Conservation (phyloP, 2,797 vertebrate species). For the Chelon labrosus region DNA sequence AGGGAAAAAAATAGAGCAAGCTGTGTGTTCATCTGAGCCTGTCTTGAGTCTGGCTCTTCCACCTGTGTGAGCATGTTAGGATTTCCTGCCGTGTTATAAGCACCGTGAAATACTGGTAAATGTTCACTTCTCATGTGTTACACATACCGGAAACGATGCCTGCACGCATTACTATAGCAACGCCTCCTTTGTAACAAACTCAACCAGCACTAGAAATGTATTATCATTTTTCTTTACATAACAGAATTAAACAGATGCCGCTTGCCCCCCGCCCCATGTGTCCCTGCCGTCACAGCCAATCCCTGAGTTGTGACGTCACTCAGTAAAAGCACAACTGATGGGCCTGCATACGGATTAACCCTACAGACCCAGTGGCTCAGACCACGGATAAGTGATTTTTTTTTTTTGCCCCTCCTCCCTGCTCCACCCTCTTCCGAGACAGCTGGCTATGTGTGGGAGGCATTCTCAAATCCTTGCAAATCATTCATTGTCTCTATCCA, state of each 20-base stretch:
- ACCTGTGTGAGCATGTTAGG: conserved; percentile 4
- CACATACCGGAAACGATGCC: conserved; percentile 25
- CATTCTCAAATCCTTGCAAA: conserved; percentile 80
- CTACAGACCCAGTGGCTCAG: conserved; percentile 82
- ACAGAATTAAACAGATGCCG: conserved; percentile 81
- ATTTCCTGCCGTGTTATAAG: conserved; percentile 23
- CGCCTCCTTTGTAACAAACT: conserved; percentile 58
- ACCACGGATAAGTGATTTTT: conserved; percentile 83
- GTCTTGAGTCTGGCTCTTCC: conserved; percentile 4
- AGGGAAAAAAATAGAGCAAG: conserved; percentile 2
- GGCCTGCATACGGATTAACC: conserved; percentile 84
- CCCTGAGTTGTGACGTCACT: conserved; percentile 78
- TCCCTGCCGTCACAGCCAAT: conserved; percentile 74
- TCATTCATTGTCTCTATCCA: conserved; percentile 78
- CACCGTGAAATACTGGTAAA: background rate
- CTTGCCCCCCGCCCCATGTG: conserved; percentile 44
- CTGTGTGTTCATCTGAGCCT: conserved; percentile 20
- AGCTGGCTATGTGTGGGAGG: conserved; percentile 84
- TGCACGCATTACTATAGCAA: conserved; percentile 47
- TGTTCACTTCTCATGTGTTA: conserved; percentile 23
- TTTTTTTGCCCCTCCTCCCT: conserved; percentile 50
- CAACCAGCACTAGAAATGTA: conserved; percentile 70
- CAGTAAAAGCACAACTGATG: conserved; percentile 85
- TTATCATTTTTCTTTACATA: conserved; percentile 85
- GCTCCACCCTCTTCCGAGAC: conserved; percentile 63